Conservation (phyloP, 2,888 invertebrate species). For the Nephrocerus scutellatus region DNA sequence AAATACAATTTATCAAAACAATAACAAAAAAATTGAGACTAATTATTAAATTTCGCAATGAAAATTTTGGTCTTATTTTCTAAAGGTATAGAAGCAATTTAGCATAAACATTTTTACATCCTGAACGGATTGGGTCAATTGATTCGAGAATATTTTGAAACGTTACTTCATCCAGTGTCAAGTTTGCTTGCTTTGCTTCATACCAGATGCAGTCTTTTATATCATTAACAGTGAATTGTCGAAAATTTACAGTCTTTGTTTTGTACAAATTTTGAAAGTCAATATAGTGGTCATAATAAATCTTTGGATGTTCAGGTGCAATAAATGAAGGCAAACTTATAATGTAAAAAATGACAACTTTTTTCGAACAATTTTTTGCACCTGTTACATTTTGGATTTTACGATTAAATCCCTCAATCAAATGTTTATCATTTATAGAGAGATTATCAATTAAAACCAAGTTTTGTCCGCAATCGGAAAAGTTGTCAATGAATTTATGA, state of each 20-base stretch:
- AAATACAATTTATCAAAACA: no score
- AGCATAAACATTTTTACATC: conserved; percentile 40
- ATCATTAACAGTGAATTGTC: conserved; percentile 26
- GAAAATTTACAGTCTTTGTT: conserved; percentile 31
- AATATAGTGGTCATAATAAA: conserved; percentile 18
- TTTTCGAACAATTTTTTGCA: conserved; percentile 10
- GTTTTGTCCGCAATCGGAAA: conserved; percentile 40
- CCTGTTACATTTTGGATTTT: conserved; percentile 10
- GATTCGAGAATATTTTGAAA: conserved; percentile 30
- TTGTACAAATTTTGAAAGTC: conserved; percentile 22
- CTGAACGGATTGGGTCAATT: conserved; percentile 30
- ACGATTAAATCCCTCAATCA: conserved; percentile 28
- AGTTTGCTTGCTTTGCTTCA: conserved; percentile 26
- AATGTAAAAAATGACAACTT: conserved; percentile 34
- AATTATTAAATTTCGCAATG: no score
- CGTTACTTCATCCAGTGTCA: conserved; percentile 24
- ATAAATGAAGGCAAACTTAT: conserved; percentile 33
- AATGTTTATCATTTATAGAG: conserved; percentile 23
- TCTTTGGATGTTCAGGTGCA: conserved; percentile 14
- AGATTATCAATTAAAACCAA: conserved; percentile 41
- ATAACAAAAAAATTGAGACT: no score
- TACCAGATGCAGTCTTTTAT: conserved; percentile 33
- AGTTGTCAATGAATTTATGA: conserved; percentile 18
- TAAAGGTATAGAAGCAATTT: conserved; percentile 36
- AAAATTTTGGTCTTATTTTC: no score